phyloP scores from a whole-genome alignment of 1,140 invertebrate species.

The Drosophila watanabei region DNA sequence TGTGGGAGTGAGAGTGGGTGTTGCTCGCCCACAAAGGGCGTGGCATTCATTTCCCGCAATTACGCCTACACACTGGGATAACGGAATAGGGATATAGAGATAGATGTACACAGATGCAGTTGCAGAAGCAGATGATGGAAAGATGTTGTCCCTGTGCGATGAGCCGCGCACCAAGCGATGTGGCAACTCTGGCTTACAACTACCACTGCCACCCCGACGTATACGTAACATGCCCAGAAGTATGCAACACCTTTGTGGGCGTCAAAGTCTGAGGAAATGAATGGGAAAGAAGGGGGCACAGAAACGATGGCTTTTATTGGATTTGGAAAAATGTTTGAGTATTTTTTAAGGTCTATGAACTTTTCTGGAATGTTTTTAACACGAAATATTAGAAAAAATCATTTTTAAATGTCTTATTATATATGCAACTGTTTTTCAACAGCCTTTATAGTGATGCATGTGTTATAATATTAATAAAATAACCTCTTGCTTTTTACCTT shows the following conservation, averaged over 20 bases:
- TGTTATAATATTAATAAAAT: background rate
- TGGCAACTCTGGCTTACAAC: conserved; percentile 40
- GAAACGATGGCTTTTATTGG: background rate
- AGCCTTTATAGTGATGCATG: background rate
- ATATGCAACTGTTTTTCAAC: background rate
- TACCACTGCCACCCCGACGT: conserved; percentile 7
- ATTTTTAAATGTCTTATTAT: background rate
- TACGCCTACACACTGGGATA: conserved; percentile 67
- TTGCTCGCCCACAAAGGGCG: conserved; percentile 75
- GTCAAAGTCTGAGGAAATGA: conserved; percentile 9
- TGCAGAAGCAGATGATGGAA: conserved; percentile 19
- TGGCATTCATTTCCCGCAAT: conserved; percentile 81
- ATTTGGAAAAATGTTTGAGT: background rate
- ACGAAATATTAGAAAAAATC: background rate
- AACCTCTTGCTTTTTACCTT: background rate
- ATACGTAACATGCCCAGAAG: conserved; percentile 56
- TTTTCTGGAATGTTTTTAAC: no score
- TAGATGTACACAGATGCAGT: conserved; percentile 14
- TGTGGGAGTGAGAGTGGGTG: conserved; percentile 24
- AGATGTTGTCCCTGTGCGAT: conserved; percentile 31
- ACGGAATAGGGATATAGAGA: conserved; percentile 26
- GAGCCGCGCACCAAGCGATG: conserved; percentile 40
- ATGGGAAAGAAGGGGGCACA: background rate
- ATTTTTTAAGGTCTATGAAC: background rate
- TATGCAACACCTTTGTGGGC: conserved; percentile 58